These are phyloP conservation scores for Coleophora deauratella DNA, from an alignment of 2,888 invertebrate genomes.

Conservation along the genomic window DNA sequence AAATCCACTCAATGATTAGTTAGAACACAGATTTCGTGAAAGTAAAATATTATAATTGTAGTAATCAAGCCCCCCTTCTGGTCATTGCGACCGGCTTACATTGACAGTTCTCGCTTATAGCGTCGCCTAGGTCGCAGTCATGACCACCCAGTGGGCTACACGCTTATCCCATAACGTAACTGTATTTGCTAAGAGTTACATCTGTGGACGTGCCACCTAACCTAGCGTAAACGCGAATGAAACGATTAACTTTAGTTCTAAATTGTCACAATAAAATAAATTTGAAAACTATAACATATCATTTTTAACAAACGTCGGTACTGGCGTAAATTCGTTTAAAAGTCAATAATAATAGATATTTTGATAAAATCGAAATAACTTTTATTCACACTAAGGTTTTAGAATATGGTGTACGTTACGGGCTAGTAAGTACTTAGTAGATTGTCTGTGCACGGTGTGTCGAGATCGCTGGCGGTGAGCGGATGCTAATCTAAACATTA, in stretches of 20 bases:
- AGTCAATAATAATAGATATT: conserved; percentile 55
- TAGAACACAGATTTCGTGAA: too few relatives aligned
- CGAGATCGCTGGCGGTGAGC: conserved; percentile 44
- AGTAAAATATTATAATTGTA: too few relatives aligned
- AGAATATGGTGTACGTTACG: conserved; percentile 65
- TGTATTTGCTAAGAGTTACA: conserved; percentile 50
- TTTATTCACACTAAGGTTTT: conserved; percentile 68
- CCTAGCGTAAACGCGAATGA: conserved; percentile 67
- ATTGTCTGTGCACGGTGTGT: conserved; percentile 58
- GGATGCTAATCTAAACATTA: conserved; percentile 1
- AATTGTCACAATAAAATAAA: conserved; percentile 65
- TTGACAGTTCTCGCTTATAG: too few relatives aligned
- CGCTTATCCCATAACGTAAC: conserved; percentile 35
- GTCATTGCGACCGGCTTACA: too few relatives aligned
- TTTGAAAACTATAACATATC: conserved; percentile 59
- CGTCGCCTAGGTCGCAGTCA: background rate
- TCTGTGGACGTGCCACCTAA: conserved; percentile 64
- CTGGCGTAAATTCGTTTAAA: conserved; percentile 68
- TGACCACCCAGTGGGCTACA: background rate
- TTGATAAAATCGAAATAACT: conserved; percentile 69
- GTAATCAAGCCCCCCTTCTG: too few relatives aligned
- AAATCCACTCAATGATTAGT: too few relatives aligned
- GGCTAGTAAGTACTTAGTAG: conserved; percentile 51
- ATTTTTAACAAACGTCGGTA: conserved; percentile 38
- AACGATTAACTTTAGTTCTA: conserved; percentile 52